phyloP scores from a whole-genome alignment of 2,797 vertebrate genomes.

The Vespertilio murinus region DNA sequence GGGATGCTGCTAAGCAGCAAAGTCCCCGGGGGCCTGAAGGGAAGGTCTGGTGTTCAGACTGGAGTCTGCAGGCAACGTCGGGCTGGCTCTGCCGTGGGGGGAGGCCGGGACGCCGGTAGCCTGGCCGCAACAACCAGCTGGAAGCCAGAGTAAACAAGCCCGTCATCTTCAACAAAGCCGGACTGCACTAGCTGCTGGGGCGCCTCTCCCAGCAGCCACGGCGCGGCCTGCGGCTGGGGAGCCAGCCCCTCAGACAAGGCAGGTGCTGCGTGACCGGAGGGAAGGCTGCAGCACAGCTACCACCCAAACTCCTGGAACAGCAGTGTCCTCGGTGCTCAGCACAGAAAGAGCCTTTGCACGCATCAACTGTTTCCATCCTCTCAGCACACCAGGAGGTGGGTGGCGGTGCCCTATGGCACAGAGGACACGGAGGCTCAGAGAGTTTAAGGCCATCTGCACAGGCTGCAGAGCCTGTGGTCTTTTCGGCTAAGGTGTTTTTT shows the following conservation, averaged over 20 bases:
- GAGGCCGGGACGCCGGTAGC: slow-evolving; percentile 45
- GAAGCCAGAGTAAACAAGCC: slow-evolving; percentile 56
- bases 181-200: not conserved
- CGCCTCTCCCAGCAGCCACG: not conserved
- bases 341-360: not conserved
- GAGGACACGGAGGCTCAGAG: not conserved
- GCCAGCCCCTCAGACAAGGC: not conserved
- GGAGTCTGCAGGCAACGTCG: not conserved
- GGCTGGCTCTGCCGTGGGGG: not conserved
- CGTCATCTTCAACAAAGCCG: not conserved
- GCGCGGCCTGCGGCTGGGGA: not conserved
- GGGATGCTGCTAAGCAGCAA: not conserved
- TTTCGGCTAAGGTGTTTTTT: not conserved
- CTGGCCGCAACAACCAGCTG: not conserved
- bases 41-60: not conserved
- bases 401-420: not conserved
- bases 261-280: not conserved
- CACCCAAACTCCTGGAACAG: not conserved
- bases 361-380: not conserved
- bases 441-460: not conserved
- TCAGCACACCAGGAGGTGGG: not conserved
- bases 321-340: not conserved
- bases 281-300: not conserved
- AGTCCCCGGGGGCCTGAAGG: not conserved
- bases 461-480: not conserved